Percentiles rank a stretch among this genome's conserved stretches.
Evolutionary conservation across 2,888 invertebrate species (phyloP).

Genomic region (Lithodes maja): DNA sequence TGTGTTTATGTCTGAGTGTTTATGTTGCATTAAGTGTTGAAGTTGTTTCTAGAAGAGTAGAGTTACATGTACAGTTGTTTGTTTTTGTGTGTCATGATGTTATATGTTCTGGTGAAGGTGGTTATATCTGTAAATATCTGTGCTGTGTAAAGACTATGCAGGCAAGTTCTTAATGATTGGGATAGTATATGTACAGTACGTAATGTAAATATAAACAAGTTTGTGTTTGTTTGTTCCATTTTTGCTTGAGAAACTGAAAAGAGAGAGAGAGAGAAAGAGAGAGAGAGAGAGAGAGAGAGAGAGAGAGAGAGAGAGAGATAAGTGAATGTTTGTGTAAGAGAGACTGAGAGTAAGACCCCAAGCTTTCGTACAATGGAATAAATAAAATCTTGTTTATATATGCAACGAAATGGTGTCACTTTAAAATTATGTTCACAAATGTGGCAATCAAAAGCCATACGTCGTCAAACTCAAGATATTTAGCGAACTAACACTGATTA

Average conservation of each 20-base stretch:
- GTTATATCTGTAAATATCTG: not conserved
- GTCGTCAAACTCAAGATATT: too few species aligned
- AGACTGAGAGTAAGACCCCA: not conserved
- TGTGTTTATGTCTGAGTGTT: not conserved
- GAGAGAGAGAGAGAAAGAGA: not conserved
- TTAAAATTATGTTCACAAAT: not conserved
- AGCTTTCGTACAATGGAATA: too few species aligned
- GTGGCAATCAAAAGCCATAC: too few species aligned
- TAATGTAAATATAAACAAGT: too few species aligned
- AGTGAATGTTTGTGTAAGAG: not conserved
- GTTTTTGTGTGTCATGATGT: too few species aligned
- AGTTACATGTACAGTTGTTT: too few species aligned
- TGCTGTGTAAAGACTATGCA: not conserved
- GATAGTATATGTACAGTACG: too few species aligned
- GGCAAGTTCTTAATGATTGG: not conserved
- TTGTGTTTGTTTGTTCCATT: too few species aligned
- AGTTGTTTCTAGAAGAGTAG: not conserved
- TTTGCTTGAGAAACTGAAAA: not conserved
- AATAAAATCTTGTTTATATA: too few species aligned
- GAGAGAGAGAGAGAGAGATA: constrained; percentile 1
- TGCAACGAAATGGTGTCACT: not conserved
- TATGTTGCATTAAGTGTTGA: not conserved
- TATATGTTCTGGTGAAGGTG: not conserved
- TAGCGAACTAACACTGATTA: too few species aligned
- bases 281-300: not conserved